Evolutionary conservation across 2,113 vertebrate species (phyloP).

Genomic region (Phrynosoma platyrhinos): DNA sequence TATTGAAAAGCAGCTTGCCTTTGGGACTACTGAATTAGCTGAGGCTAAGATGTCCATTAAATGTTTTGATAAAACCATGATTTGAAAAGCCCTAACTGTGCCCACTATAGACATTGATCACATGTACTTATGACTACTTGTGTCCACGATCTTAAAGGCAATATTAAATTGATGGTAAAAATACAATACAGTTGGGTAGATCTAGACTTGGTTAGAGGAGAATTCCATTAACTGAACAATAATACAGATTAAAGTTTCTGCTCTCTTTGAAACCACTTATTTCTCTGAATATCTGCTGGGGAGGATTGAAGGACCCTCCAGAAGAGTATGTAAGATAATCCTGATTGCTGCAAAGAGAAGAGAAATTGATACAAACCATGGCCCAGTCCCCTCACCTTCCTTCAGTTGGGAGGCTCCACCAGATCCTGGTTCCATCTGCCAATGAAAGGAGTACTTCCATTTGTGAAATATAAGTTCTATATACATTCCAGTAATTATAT

Average conservation of each 20-base stretch:
- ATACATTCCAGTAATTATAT: background rate
- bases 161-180: background rate
- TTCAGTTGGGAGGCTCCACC: background rate
- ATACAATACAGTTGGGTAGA: background rate
- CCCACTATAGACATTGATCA: background rate
- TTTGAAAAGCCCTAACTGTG: background rate
- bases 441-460: background rate
- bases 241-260: too few relatives aligned
- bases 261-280: background rate
- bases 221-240: background rate
- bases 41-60: background rate
- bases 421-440: background rate
- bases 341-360: background rate
- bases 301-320: background rate
- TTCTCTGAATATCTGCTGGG: background rate
- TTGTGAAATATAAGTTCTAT: background rate
- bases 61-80: background rate
- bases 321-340: background rate
- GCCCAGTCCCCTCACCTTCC: background rate
- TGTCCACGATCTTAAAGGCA: background rate
- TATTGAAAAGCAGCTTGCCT: background rate
- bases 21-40: background rate
- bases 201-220: background rate
- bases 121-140: background rate
- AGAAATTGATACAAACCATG: background rate